Evolutionary conservation across 2,888 invertebrate species (phyloP).

Genomic region (Trichogramma evanescens): DNA sequence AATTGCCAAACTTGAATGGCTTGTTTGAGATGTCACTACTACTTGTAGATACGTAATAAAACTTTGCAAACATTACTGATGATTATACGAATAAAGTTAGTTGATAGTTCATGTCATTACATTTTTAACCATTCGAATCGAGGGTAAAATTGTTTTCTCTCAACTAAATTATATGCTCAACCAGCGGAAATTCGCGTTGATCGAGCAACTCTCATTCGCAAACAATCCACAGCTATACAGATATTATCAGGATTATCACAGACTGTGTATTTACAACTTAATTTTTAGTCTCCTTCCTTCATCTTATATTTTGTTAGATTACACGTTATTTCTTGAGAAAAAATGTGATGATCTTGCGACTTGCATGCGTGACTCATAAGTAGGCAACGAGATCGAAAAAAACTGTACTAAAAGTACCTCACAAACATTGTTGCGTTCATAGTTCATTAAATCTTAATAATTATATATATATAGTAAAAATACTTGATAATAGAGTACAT

Average conservation of each 20-base stretch:
- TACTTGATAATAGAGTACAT: slow-evolving; percentile 17
- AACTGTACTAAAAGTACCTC: background rate
- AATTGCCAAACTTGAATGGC: slow-evolving; percentile 26
- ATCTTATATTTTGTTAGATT: slow-evolving; percentile 20
- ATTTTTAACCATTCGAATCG: slow-evolving; percentile 11
- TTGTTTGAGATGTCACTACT: slow-evolving; percentile 21
- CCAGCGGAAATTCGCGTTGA: slow-evolving; percentile 12
- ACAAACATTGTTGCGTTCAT: too few species aligned
- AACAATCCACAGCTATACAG: slow-evolving; percentile 34
- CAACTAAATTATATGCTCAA: slow-evolving; percentile 16
- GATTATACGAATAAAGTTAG: slow-evolving; percentile 21
- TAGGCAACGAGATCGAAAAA: slow-evolving; percentile 20
- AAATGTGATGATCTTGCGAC: slow-evolving; percentile 14
- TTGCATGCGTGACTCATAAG: slow-evolving; percentile 18
- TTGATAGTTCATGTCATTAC: slow-evolving; percentile 15
- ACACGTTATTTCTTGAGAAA: slow-evolving; percentile 12
- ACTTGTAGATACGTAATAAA: slow-evolving; percentile 22
- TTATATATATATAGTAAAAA: slow-evolving; percentile 7
- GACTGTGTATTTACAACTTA: slow-evolving; percentile 48
- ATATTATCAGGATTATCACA: slow-evolving; percentile 46
- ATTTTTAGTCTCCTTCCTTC: slow-evolving; percentile 29
- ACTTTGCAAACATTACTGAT: slow-evolving; percentile 24
- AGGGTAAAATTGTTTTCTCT: slow-evolving; percentile 14
- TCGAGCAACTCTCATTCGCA: slow-evolving; percentile 25
- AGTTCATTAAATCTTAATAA: too few species aligned